Evolutionary conservation across 2,888 invertebrate species (phyloP).

Genomic region (Trichogramma dendrolimi): DNA sequence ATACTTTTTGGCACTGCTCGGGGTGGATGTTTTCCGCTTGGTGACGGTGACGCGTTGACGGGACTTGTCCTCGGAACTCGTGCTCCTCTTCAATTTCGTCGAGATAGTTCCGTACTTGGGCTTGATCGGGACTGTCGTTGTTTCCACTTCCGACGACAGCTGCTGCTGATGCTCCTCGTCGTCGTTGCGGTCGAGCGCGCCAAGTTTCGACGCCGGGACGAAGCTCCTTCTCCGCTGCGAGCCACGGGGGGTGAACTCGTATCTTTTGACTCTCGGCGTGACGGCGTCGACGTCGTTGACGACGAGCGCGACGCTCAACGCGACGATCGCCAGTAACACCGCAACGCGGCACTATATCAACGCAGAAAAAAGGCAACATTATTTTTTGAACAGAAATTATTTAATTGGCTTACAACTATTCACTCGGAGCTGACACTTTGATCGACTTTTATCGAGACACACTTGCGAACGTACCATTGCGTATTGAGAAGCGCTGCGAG

Average conservation of each 20-base stretch:
- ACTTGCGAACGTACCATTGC: no score
- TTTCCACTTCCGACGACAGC: constrained; percentile 1
- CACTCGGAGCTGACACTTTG: no score
- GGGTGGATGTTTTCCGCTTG: no score
- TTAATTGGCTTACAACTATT: not conserved
- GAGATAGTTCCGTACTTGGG: not conserved
- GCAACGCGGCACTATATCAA: constrained; percentile 30
- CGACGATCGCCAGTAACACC: constrained; percentile 29
- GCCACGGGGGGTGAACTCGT: constrained; percentile 29
- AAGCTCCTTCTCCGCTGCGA: constrained; percentile 33
- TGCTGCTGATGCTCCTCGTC: constrained; percentile 6
- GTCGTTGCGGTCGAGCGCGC: constrained; percentile 30
- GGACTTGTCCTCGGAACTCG: no score
- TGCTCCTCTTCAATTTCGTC: no score
- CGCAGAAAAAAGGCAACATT: not conserved
- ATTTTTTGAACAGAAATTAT: not conserved
- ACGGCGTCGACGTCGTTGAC: constrained; percentile 10
- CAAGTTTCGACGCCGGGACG: constrained; percentile 32
- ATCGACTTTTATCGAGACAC: not conserved
- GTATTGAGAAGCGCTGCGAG: no score
- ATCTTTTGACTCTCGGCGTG: constrained; percentile 28
- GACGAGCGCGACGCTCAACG: constrained; percentile 12
- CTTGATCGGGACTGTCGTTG: constrained; percentile 6
- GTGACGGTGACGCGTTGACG: no score
- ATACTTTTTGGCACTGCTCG: no score